phyloP scores from a whole-genome alignment of 2,113 vertebrate genomes.

The Mus spicilegus region DNA sequence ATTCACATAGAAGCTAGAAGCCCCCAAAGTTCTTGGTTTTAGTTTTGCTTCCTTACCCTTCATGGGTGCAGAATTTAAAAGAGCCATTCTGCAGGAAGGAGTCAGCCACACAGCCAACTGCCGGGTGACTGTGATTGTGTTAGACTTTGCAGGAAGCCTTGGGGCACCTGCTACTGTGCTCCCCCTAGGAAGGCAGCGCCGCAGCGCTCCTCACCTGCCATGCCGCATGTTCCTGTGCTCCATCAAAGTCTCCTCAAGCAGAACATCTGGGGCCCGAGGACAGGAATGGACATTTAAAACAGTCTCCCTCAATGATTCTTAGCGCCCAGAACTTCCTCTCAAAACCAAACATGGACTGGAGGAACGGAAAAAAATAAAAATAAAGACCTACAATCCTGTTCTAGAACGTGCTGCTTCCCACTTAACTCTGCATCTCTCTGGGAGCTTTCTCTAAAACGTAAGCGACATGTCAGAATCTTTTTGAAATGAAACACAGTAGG shows the following conservation, averaged over 20 bases:
- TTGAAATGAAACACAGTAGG: background rate
- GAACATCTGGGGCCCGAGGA: background rate
- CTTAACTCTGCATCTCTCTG: background rate
- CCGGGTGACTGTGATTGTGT: background rate
- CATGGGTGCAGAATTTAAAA: background rate
- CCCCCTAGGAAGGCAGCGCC: background rate
- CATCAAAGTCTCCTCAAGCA: background rate
- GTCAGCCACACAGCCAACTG: background rate
- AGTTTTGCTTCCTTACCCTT: slow-evolving; percentile 9
- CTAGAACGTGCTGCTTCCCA: background rate
- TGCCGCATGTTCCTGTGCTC: background rate
- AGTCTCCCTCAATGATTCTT: slow-evolving; percentile 7
- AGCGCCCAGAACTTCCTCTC: background rate
- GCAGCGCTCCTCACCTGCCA: background rate
- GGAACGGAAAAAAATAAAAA: background rate
- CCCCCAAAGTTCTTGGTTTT: background rate
- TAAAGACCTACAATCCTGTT: background rate
- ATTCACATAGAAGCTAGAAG: background rate
- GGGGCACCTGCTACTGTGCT: too few relatives aligned
- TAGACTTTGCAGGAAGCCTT: slow-evolving; percentile 17
- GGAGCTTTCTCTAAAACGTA: slow-evolving; percentile 39
- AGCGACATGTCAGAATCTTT: background rate
- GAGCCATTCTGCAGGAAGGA: background rate
- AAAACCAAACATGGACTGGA: background rate
- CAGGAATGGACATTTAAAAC: background rate